phyloP scores from a whole-genome alignment of 2,113 vertebrate genomes.

The Tragulus kanchil region DNA sequence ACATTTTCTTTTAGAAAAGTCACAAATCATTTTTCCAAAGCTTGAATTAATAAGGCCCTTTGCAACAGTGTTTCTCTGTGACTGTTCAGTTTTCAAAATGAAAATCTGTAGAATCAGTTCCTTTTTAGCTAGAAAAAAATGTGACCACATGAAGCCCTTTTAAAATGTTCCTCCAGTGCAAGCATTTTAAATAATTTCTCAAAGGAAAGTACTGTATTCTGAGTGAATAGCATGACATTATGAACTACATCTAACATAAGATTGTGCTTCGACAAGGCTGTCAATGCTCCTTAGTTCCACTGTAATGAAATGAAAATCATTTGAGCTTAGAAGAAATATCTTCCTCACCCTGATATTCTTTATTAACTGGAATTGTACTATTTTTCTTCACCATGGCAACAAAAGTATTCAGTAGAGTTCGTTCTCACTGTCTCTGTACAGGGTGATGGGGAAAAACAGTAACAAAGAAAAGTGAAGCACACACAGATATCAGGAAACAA shows the following conservation, averaged over 20 bases:
- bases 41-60: conserved; percentile 58
- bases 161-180: conserved; percentile 46
- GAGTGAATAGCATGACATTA: conserved; percentile 66
- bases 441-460: conserved; percentile 43
- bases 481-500: conserved; percentile 11
- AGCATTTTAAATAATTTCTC: conserved; percentile 77
- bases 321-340: conserved; percentile 52
- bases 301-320: conserved; percentile 70
- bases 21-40: conserved; percentile 48
- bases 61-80: conserved; percentile 67
- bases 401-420: conserved; percentile 27
- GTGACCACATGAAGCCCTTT: conserved; percentile 49
- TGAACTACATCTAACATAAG: conserved; percentile 62
- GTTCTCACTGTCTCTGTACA: conserved; percentile 56
- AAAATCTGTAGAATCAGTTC: conserved; percentile 67
- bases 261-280: conserved; percentile 59
- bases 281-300: conserved; percentile 48
- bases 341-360: conserved; percentile 57
- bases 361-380: conserved; percentile 70
- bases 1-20: conserved; percentile 63
- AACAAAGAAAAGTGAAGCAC: conserved; percentile 51
- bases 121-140: conserved; percentile 61
- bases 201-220: conserved; percentile 59
- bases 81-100: conserved; percentile 54
- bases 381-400: conserved; percentile 82